Percentiles rank a stretch among this genome's conserved stretches.
Conservation (phyloP, 2,888 invertebrate genomes). For the Drosophila formosana region DNA sequence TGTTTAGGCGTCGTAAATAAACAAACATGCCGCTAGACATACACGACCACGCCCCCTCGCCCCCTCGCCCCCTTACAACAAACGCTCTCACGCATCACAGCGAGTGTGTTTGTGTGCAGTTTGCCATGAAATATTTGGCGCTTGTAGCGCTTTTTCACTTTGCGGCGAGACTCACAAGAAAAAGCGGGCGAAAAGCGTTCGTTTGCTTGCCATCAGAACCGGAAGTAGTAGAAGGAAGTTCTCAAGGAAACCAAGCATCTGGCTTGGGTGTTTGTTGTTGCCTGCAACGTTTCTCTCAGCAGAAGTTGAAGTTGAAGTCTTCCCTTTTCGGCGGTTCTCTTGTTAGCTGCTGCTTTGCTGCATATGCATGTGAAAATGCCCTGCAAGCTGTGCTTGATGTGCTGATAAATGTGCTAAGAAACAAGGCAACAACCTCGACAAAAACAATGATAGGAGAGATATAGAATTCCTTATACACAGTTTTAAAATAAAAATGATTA, state of each 20-base stretch:
- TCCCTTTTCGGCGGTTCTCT: neutral
- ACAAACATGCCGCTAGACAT: constrained; percentile 55
- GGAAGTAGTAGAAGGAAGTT: constrained; percentile 50
- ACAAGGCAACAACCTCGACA: neutral
- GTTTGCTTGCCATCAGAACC: constrained; percentile 41
- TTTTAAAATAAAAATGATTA: too few species aligned
- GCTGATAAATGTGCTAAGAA: constrained; percentile 21
- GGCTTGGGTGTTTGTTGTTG: constrained; percentile 15
- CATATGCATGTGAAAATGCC: neutral
- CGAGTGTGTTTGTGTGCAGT: constrained; percentile 43
- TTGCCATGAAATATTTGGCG: constrained; percentile 73
- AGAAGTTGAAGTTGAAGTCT: too few species aligned
- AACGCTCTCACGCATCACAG: neutral
- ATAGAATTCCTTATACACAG: neutral
- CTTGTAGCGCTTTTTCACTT: constrained; percentile 76
- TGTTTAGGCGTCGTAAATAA: constrained; percentile 76
- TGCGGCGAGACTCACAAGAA: constrained; percentile 42
- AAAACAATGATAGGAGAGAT: neutral
- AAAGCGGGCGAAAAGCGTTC: constrained; percentile 31
- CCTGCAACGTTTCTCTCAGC: neutral
- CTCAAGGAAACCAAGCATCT: constrained; percentile 59
- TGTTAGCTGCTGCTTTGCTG: constrained; percentile 33
- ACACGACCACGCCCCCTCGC: constrained; percentile 17
- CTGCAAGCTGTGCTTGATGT: constrained; percentile 4
- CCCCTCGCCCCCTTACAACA: constrained; percentile 4